Percentiles rank a stretch among this genome's conserved stretches.
phyloP scores from a whole-genome alignment of 1,140 invertebrate genomes.

The Maconellicoccus hirsutus region DNA sequence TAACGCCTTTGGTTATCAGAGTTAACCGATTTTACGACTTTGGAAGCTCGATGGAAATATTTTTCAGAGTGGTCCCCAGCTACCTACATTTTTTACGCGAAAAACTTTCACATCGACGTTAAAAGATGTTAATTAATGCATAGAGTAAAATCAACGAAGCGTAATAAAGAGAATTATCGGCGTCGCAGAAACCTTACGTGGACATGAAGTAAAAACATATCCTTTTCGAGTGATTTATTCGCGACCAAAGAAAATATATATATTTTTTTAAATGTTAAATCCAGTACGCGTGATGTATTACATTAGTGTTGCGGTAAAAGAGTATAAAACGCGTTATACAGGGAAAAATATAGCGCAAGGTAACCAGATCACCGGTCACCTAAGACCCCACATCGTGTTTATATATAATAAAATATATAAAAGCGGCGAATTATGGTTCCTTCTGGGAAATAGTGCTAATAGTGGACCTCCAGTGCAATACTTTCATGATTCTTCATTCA shows the following conservation, averaged over 20 bases:
- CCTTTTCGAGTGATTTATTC: neutral
- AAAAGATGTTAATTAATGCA: neutral
- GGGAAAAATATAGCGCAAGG: neutral
- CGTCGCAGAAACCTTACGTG: neutral
- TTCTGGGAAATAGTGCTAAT: conserved; percentile 4
- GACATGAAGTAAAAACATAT: neutral
- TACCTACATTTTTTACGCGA: too few relatives aligned
- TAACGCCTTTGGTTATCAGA: too few relatives aligned
- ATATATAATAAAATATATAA: neutral
- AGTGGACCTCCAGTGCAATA: conserved; percentile 2
- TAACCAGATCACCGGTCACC: conserved; percentile 1
- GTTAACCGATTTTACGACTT: neutral
- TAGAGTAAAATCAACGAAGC: neutral
- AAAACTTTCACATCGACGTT: neutral
- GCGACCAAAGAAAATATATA: neutral
- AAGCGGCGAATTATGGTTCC: conserved; percentile 2
- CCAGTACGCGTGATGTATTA: neutral
- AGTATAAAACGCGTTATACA: too few relatives aligned
- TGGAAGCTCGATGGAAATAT: too few relatives aligned
- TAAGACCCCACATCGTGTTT: neutral
- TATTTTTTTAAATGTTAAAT: neutral
- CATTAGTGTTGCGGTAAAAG: neutral
- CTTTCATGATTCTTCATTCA: conserved; percentile 2
- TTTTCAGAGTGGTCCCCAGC: too few relatives aligned
- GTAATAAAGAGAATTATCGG: neutral